Evolutionary conservation across 2,888 invertebrate species (phyloP).

Genomic region (Lycia hirtaria): DNA sequence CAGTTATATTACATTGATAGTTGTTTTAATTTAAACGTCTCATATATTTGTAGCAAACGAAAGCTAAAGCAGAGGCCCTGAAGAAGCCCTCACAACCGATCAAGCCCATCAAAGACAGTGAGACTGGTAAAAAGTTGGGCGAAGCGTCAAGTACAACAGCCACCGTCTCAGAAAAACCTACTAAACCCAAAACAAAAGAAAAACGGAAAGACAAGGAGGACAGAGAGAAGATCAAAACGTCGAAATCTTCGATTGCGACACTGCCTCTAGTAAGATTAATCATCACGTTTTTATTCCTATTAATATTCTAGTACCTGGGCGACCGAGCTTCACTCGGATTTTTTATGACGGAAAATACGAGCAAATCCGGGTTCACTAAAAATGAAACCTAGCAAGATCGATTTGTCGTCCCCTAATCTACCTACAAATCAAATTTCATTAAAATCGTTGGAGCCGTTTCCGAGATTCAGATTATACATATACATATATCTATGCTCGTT

Average conservation of each 20-base stretch:
- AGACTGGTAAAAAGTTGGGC: constrained; percentile 55
- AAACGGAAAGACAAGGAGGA: constrained; percentile 54
- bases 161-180: constrained; percentile 58
- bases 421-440: too few species aligned
- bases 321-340: too few species aligned
- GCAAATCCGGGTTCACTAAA: too few species aligned
- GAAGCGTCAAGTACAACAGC: constrained; percentile 56
- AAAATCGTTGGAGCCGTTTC: too few species aligned
- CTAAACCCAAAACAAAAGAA: constrained; percentile 47
- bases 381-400: too few species aligned
- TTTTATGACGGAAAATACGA: too few species aligned
- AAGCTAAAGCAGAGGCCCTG: constrained; percentile 86
- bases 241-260: constrained; percentile 51
- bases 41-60: constrained; percentile 64
- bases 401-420: too few species aligned
- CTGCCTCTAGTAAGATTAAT: constrained; percentile 52
- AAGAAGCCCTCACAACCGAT: constrained; percentile 78
- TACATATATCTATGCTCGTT: too few species aligned
- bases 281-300: not conserved
- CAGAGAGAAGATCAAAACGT: constrained; percentile 52
- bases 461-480: too few species aligned
- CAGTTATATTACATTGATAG: too few species aligned
- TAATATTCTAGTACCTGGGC: too few species aligned
- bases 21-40: not conserved
- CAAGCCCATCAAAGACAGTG: constrained; percentile 61